Evolutionary conservation across 2,888 invertebrate species (phyloP).

Genomic region (Cheilosia variabilis): DNA sequence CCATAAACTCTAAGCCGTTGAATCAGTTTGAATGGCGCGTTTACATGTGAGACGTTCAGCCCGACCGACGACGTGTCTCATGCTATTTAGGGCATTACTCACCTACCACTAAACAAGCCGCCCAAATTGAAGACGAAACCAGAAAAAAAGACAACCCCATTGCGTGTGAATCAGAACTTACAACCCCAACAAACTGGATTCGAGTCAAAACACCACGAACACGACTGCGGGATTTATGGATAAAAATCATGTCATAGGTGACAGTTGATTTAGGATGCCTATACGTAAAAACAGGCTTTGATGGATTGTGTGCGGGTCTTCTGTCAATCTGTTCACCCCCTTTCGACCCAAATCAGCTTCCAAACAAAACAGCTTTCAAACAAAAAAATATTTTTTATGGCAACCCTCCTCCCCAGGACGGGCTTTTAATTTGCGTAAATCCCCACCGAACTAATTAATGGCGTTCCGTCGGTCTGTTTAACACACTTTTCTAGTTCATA

Average conservation of each 20-base stretch:
- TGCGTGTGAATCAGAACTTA: background rate
- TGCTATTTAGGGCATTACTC: no score
- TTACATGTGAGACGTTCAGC: no score
- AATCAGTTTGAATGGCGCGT: no score
- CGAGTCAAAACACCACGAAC: background rate
- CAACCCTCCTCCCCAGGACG: background rate
- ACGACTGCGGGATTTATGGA: conserved; percentile 6
- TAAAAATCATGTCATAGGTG: conserved; percentile 15
- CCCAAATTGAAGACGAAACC: no score
- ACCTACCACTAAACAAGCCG: no score
- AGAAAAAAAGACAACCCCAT: background rate
- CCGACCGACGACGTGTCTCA: no score
- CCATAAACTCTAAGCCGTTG: no score
- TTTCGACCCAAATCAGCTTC: background rate
- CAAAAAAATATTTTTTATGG: background rate
- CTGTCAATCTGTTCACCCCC: background rate
- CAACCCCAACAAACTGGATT: background rate
- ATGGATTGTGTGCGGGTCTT: conserved; percentile 1
- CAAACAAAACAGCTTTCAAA: background rate
- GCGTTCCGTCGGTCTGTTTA: background rate
- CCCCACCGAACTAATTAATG: background rate
- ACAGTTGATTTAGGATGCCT: conserved; percentile 6
- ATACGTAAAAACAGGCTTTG: background rate
- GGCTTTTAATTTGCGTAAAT: background rate
- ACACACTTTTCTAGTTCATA: background rate